phyloP scores from a whole-genome alignment of 2,113 vertebrate species.

The Lepisosteus oculatus region DNA sequence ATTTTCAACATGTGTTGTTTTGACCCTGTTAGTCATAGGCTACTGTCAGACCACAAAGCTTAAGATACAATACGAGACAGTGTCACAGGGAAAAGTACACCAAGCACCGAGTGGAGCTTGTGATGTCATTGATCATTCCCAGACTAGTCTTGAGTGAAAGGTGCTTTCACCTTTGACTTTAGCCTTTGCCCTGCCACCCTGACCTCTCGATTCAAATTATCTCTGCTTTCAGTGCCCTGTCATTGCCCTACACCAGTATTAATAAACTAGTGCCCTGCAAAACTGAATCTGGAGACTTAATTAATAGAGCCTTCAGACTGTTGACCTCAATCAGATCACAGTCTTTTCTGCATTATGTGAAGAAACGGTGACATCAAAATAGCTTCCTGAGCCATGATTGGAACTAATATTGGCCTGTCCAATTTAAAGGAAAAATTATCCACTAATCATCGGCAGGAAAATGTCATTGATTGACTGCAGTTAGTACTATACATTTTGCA shows the following conservation, averaged over 20 bases:
- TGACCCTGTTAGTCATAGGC: too few relatives aligned
- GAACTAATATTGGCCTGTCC: too few relatives aligned
- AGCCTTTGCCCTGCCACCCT: conserved; percentile 3
- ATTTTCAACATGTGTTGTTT: too few relatives aligned
- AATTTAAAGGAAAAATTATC: too few relatives aligned
- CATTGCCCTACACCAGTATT: not conserved
- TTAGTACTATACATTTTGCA: too few relatives aligned
- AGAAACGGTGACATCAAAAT: not conserved
- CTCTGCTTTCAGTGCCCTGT: not conserved
- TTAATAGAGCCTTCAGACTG: not conserved
- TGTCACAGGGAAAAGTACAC: too few relatives aligned
- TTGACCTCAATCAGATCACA: not conserved
- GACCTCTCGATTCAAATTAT: conserved; percentile 4
- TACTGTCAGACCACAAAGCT: too few relatives aligned
- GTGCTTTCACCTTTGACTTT: not conserved
- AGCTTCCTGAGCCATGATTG: not conserved
- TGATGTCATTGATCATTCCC: not conserved
- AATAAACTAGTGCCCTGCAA: conserved; percentile 1
- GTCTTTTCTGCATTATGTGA: not conserved
- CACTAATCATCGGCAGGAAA: too few relatives aligned
- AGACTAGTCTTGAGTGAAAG: not conserved
- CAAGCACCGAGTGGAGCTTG: too few relatives aligned
- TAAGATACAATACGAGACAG: too few relatives aligned
- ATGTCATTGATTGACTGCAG: too few relatives aligned
- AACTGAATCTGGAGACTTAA: not conserved